Percentiles rank a stretch among this genome's conserved stretches.
These are phyloP conservation scores for Thrips palmi DNA, from an alignment of 1,140 invertebrate genomes.

Conservation along the genomic window DNA sequence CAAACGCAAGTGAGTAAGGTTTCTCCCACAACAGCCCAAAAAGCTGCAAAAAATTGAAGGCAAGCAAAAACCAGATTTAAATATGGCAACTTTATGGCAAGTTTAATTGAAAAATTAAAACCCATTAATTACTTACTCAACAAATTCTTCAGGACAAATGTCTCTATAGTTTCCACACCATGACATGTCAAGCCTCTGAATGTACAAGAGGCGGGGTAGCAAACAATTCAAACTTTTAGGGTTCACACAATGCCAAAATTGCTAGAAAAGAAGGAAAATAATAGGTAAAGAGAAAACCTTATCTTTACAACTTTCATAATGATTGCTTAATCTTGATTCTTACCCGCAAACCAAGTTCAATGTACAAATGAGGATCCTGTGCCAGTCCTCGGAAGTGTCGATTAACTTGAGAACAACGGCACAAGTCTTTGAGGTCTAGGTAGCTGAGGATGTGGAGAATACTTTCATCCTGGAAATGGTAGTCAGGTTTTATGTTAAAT, in stretches of 20 bases:
- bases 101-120: constrained; percentile 9
- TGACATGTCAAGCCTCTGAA: constrained; percentile 63
- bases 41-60: constrained; percentile 33
- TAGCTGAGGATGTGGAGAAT: constrained; percentile 53
- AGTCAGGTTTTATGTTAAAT: too few relatives aligned
- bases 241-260: constrained; percentile 31
- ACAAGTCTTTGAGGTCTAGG: constrained; percentile 59
- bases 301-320: not conserved
- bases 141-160: constrained; percentile 34
- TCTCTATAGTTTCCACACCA: constrained; percentile 67
- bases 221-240: constrained; percentile 27
- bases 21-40: constrained; percentile 38
- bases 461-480: constrained; percentile 41
- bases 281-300: constrained; percentile 6
- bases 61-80: constrained; percentile 10
- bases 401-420: constrained; percentile 53
- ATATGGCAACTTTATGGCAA: constrained; percentile 1
- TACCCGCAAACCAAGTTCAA: constrained; percentile 56
- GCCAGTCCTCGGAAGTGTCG: constrained; percentile 53
- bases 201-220: constrained; percentile 36
- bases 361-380: constrained; percentile 55
- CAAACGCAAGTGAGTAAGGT: constrained; percentile 47
- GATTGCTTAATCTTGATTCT: constrained; percentile 16
- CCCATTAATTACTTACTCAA: constrained; percentile 29
- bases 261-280: constrained; percentile 21